A percentile compares a stretch with the other conserved stretches of the same genome.
phyloP scores from a whole-genome alignment of 2,888 invertebrate species.

The Parnassius glacialis region DNA sequence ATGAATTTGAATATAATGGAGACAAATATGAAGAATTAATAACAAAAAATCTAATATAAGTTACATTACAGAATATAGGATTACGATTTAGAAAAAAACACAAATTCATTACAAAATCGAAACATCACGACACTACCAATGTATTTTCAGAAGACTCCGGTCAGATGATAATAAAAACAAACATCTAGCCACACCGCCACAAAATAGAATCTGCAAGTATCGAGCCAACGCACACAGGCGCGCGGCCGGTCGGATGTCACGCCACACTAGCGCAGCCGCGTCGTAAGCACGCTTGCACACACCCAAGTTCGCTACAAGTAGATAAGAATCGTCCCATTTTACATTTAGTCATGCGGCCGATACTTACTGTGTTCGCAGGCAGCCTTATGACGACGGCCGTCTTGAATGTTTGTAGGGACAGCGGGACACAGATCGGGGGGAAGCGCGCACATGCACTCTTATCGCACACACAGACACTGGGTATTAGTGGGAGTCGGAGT shows the following conservation, averaged over 20 bases:
- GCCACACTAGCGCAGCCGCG: constrained; percentile 49
- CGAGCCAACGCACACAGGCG: constrained; percentile 72
- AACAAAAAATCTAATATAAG: not conserved
- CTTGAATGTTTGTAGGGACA: constrained; percentile 68
- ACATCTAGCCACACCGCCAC: constrained; percentile 73
- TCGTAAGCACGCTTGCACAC: constrained; percentile 48
- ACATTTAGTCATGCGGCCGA: constrained; percentile 73
- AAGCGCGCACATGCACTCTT: constrained; percentile 62
- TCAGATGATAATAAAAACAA: constrained; percentile 81
- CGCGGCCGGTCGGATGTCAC: constrained; percentile 68
- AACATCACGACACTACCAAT: constrained; percentile 1
- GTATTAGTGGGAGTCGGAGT: constrained; percentile 36
- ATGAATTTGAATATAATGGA: too few species aligned
- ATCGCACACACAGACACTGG: constrained; percentile 32
- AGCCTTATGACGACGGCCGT: constrained; percentile 80
- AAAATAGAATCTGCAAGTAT: constrained; percentile 76
- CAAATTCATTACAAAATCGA: not conserved
- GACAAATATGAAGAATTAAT: too few species aligned
- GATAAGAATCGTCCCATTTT: constrained; percentile 80
- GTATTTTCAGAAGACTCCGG: constrained; percentile 56
- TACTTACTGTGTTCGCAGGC: constrained; percentile 79
- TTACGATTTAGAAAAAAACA: too few species aligned
- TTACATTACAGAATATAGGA: not conserved
- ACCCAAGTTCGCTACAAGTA: constrained; percentile 52
- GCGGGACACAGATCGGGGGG: constrained; percentile 61